Conservation (phyloP, 1,140 invertebrate species). For the Trichoplusia ni region DNA sequence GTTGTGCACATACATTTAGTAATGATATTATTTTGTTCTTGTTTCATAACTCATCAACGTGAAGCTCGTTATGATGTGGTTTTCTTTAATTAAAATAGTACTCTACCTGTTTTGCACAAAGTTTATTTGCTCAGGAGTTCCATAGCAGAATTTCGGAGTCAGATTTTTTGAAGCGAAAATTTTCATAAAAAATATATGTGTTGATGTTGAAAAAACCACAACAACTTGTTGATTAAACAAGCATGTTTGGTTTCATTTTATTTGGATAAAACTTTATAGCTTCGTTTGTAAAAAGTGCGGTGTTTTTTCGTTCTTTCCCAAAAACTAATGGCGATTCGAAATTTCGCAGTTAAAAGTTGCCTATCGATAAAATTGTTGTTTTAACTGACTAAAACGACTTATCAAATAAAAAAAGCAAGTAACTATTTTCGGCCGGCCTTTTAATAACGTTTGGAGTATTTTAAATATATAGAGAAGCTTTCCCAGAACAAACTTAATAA, state of each 20-base stretch:
- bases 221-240: constrained; percentile 12
- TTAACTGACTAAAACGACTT: too few species aligned
- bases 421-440: too few species aligned
- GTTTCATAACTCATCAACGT: background rate
- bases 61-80: background rate
- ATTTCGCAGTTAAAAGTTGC: too few species aligned
- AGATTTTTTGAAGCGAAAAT: background rate
- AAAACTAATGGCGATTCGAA: too few species aligned
- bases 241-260: constrained; percentile 1
- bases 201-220: background rate
- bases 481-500: too few species aligned
- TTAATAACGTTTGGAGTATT: too few species aligned
- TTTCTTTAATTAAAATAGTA: background rate
- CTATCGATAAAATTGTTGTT: too few species aligned
- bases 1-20: background rate
- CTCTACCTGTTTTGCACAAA: background rate
- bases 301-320: too few species aligned
- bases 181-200: background rate
- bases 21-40: background rate
- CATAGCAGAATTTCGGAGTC: background rate
- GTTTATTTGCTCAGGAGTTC: background rate
- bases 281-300: constrained; percentile 1
- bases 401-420: too few species aligned
- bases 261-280: background rate
- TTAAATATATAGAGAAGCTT: too few species aligned